phyloP scores from a whole-genome alignment of 2,888 invertebrate genomes.

The Latrodectus hesperus region DNA sequence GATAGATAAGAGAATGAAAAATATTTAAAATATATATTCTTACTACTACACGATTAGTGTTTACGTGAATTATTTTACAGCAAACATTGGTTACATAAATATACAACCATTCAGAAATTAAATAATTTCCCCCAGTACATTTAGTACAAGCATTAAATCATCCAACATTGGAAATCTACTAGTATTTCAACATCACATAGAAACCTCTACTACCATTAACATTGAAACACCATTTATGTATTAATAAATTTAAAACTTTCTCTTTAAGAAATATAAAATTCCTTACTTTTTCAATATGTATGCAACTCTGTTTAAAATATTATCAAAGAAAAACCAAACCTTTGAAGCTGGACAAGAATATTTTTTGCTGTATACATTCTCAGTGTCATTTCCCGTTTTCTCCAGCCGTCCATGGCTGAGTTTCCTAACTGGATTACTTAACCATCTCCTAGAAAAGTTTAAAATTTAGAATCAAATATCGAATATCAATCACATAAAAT shows the following conservation, averaged over 20 bases:
- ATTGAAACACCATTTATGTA: neutral
- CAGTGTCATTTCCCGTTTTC: constrained; percentile 68
- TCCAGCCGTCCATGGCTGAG: constrained; percentile 88
- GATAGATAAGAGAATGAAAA: no score
- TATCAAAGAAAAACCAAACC: constrained; percentile 9
- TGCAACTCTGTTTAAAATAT: neutral
- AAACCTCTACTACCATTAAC: neutral
- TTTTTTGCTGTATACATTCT: constrained; percentile 69
- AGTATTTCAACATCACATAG: neutral
- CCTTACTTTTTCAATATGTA: neutral
- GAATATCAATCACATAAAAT: no score
- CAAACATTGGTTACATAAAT: no score
- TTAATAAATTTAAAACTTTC: neutral
- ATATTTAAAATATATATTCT: no score
- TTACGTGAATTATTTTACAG: no score
- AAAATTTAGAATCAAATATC: no score
- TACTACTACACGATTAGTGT: no score
- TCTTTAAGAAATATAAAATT: neutral
- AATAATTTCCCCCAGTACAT: no score
- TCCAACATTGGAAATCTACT: neutral
- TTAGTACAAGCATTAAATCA: neutral
- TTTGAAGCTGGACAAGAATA: constrained; percentile 42
- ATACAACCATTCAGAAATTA: no score
- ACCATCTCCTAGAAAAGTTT: constrained; percentile 83
- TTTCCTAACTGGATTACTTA: constrained; percentile 90